These are phyloP conservation scores for Eurypyga helias DNA, from an alignment of 2,113 vertebrate species.

Conservation along the genomic window DNA sequence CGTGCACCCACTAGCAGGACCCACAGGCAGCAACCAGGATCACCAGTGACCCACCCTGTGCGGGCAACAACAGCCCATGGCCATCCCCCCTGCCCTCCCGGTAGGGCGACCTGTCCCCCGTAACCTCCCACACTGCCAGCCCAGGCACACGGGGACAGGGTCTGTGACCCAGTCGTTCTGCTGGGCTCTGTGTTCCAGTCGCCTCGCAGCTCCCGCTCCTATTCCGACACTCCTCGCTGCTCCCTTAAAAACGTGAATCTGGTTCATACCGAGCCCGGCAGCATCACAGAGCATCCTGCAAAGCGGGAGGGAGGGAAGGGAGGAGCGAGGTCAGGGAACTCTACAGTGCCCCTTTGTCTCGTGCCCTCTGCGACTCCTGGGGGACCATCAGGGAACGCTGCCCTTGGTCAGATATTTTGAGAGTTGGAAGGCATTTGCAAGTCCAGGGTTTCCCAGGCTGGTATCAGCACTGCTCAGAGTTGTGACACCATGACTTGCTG, in stretches of 20 bases:
- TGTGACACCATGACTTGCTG: neutral
- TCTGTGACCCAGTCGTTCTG: too few species aligned
- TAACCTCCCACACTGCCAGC: neutral
- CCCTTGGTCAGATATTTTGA: neutral
- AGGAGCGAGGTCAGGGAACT: neutral
- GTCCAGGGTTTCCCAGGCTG: neutral
- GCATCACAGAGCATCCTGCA: neutral
- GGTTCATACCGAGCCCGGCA: neutral
- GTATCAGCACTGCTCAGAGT: neutral
- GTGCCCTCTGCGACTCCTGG: neutral
- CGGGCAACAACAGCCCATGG: neutral
- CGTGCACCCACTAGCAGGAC: rapidly evolving
- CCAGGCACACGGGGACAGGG: rapidly evolving
- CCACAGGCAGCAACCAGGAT: rapidly evolving
- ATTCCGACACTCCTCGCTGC: neutral
- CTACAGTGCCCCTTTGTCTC: neutral
- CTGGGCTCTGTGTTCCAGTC: neutral
- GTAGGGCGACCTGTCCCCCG: neutral
- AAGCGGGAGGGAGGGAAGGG: neutral
- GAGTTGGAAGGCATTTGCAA: neutral
- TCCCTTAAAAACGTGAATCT: neutral
- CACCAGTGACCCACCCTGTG: rapidly evolving
- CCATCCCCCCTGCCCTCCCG: rapidly evolving
- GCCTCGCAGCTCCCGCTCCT: neutral
- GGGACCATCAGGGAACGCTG: neutral